Base-by-base conservation (phyloP, 1,140 invertebrate genomes). In the Halesus radiatus region DNA sequence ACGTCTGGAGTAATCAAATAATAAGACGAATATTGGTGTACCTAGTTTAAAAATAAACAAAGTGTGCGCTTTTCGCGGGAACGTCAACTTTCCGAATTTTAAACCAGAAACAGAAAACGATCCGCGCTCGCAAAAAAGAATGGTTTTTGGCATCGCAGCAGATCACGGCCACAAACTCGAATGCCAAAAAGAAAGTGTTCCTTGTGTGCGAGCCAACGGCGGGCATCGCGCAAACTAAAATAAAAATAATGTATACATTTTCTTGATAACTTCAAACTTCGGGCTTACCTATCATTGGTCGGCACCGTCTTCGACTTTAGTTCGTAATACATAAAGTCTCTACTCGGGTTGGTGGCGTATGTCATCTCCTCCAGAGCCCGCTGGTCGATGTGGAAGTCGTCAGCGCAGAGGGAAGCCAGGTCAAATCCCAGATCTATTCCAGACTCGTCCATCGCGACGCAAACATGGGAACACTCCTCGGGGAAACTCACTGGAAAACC, bases 371-470 rank as follows among this genome's bases (percentile, higher is more conserved):
- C 91, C 88, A 87, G 88, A 84, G 86, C 88, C 86, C 86, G 90
- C 86, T 88, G 91, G 58, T 79, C 78, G 85, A 86, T 89, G 87
- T 85, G 91, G 87, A 87, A 88, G 85, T 92, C 90, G 82, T 90
- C 90, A 82, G 90, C 87, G 82, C 90, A 86, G 56, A 93, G 88
- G 73, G 92, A 91, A 72, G 92, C 92, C 83, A 94, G 89, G 89
- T 94, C 93, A 84, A 93, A 94, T 80, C 92, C 93, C 89, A 94
- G 90, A 87, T 94, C 93, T 85, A 94, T 93, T 60, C 93, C 93
- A 80, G 93, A 94, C 86, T 94, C 93, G 88, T 89, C 89, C 88
- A 90, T 90, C 87, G 87, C 90, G 84, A 73, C 85, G 86, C 84
- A 82, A 20, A 32, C 66, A 74, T 58, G 75, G 70, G 37, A 45